Base-by-base conservation (phyloP, 1,140 invertebrate genomes). In the Hestina assimilis region DNA sequence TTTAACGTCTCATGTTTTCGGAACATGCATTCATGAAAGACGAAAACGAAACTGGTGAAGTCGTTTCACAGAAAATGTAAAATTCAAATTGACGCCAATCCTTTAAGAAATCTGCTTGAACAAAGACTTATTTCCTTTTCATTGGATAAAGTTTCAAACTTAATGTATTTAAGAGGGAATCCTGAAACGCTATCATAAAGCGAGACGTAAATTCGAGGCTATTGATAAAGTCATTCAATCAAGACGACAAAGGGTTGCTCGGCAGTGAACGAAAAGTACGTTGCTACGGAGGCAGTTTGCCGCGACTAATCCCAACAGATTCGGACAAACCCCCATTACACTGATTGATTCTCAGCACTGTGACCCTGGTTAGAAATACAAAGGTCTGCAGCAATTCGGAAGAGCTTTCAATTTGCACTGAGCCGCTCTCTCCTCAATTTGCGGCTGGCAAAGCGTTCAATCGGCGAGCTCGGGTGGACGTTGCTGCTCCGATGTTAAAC, bases 261-360 rank as follows among this genome's bases (percentile, higher is more conserved):
- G 29, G 28, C 57, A 54, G 55, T 17, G 61, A 48, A 71, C 65
- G 66, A 63, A 74, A 75, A 76, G 46, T 50, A 19, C 20, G 19
- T 35, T 62, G 62, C 63, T 43, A 51, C 51, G 50, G 61, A 67
- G 56, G 56, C 67, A 70, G 64, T 75, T 74, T 62, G 64, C 65
- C 59, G 68, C 66, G 66, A 72, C 72, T 81, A 86, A 83, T 83
- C 79, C 78, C 69, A 59, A 60, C 66, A 76, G 73, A 80, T 75
- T 79, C 65, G 75, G 66, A 76, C 72, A 73, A 80, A 83, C 67
- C 79, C 63, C 83, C 72, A 83, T 86, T 83, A 86, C 81, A 55
- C 65, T 81, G 80, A 86, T 86, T 83, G 83, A 86, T 83, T 83
- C 71, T 75, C 72, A 63, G 61, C 58, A 63, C 54, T 73, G 63